Percentiles rank a stretch among this genome's conserved stretches.
Conservation (phyloP, 2,797 vertebrate genomes). For the Peromyscus nudipes region DNA sequence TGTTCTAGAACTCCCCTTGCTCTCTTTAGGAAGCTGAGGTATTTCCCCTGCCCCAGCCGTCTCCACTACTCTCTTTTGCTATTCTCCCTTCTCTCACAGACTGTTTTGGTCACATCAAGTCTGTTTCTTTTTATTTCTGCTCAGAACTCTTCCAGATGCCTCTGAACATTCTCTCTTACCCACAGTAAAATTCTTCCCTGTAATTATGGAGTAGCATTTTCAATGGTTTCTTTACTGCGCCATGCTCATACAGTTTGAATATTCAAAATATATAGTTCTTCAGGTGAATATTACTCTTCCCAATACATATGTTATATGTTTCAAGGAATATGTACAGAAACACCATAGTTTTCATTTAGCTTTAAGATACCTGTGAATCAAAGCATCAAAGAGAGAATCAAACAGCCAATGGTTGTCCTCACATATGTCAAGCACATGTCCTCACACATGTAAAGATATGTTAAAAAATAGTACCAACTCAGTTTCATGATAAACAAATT, state of each 20-base stretch:
- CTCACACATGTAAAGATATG: background rate
- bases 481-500: background rate
- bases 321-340: background rate
- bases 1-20: background rate
- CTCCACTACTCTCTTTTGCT: background rate
- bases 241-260: background rate
- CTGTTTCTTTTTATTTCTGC: background rate
- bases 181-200: background rate
- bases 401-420: background rate
- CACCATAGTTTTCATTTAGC: background rate
- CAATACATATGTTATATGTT: background rate
- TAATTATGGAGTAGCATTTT: background rate
- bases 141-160: background rate
- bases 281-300: background rate
- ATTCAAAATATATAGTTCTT: no score
- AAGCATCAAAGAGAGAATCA: background rate
- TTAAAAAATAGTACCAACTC: background rate
- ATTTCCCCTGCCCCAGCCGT: background rate
- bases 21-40: background rate
- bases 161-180: background rate
- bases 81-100: background rate
- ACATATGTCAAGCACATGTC: background rate
- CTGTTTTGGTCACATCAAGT: background rate
- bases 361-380: background rate
- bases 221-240: background rate